These are phyloP conservation scores for Elegia similella DNA, from an alignment of 2,888 invertebrate species.

Conservation along the genomic window DNA sequence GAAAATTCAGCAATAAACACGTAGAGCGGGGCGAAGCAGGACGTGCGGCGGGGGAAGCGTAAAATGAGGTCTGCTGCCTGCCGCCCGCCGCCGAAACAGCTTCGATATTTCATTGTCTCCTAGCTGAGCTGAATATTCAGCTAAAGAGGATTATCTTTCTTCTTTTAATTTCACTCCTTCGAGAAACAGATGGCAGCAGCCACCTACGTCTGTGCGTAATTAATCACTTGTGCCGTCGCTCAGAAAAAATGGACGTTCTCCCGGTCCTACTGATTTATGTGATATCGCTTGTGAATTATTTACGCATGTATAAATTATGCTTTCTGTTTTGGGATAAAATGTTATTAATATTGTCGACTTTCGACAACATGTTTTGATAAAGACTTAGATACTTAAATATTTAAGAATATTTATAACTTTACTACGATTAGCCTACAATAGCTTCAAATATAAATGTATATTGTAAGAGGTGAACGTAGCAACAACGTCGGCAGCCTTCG, in stretches of 20 bases:
- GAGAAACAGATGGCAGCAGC: conserved; percentile 4
- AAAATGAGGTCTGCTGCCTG: conserved; percentile 44
- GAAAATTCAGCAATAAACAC: conserved; percentile 44
- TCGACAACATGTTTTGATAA: too few relatives aligned
- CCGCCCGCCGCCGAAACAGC: conserved; percentile 41
- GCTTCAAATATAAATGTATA: too few relatives aligned
- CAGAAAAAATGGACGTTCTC: background rate
- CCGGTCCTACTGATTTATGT: background rate
- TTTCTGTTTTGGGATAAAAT: background rate
- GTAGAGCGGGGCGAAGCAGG: conserved; percentile 23
- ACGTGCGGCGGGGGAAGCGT: conserved; percentile 34
- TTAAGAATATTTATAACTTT: too few relatives aligned
- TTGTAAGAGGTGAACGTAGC: too few relatives aligned
- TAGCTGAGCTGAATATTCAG: conserved; percentile 44
- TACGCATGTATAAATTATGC: background rate
- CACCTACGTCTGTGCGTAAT: background rate
- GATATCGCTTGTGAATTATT: background rate
- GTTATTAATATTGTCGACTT: background rate
- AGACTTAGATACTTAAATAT: too few relatives aligned
- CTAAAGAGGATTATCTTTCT: conserved; percentile 37
- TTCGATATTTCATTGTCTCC: conserved; percentile 49
- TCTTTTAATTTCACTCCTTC: conserved; percentile 23
- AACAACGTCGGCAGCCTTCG: too few relatives aligned
- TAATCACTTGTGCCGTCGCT: conserved; percentile 3
- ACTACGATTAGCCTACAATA: too few relatives aligned